Evolutionary conservation across 2,888 invertebrate species (phyloP), one percentile per base, ranked within the genome.

Genomic region (Dolichomitus sp.): DNA sequence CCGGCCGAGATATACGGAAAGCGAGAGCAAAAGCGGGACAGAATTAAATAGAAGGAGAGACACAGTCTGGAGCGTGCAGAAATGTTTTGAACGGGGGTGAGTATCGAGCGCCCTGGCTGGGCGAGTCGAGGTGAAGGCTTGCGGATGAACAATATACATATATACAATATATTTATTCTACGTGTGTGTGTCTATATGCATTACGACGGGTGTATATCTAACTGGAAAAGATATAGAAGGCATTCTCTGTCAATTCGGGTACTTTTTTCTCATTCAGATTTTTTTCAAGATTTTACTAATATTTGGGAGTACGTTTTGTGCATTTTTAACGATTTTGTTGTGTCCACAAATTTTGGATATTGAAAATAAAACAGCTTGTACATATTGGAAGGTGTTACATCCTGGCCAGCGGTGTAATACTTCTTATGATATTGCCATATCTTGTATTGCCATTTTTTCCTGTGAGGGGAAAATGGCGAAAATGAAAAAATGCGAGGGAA

Each of bases 71-170:
- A 45, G 61, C 57, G 74, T 73, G 61, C 68, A 68, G 81, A 82
- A 78, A 78, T 82, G 74, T 74, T 74, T 68, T 54, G 30, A 48
- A 52, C 65, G 48, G 52, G 70, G 54, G 48, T 45, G 40, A 42
- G 81, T 77, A 81, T 81, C 81, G 81, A 81, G 78, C 81, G 73
- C 73, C 73, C 72, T 59, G 65, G 48, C 72, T 63, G 69, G 70
- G 23, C 23, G 73, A 69, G 52, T 77, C 73, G 81, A 81, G 81
- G 81, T 78, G 81, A 81, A 81, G 81, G 73, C 78, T 74, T 74
- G 52, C 33, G 50, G 73, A 73, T 40, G 50, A n/a, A 42, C 70
- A n/a, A 54, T 69, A 52, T 45, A 54, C 23, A 40, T 54, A 52
- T 37, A 54, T 30, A 57, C 30, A 17, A 48, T 48, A 48, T 48